A percentile compares a stretch with the other conserved stretches of the same genome.
phyloP scores from a whole-genome alignment of 2,888 invertebrate genomes.

The Heterodera filipjevi region DNA sequence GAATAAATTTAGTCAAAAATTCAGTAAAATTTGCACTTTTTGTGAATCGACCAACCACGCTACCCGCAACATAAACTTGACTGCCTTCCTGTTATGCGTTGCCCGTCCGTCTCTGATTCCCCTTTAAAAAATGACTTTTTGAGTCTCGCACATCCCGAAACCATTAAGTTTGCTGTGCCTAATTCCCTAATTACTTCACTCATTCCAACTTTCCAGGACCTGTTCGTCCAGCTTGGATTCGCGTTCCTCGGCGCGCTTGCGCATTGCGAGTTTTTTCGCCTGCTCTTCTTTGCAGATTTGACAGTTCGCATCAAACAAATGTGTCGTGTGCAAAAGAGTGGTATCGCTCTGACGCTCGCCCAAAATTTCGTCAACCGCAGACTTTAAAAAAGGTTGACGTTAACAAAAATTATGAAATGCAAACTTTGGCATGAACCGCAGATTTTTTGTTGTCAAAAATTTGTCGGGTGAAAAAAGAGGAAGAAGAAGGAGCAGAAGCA shows the following conservation, averaged over 20 bases:
- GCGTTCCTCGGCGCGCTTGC: slow-evolving; percentile 16
- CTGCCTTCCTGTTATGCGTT: too few relatives aligned
- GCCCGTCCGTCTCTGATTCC: too few relatives aligned
- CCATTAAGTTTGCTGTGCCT: too few relatives aligned
- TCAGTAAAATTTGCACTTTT: too few relatives aligned
- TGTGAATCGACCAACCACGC: too few relatives aligned
- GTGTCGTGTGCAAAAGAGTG: slow-evolving; percentile 46
- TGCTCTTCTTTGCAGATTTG: slow-evolving; percentile 43
- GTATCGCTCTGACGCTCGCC: slow-evolving; percentile 50
- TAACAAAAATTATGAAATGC: not conserved
- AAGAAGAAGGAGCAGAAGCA: not conserved
- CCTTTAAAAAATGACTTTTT: too few relatives aligned
- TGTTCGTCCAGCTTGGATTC: slow-evolving; percentile 12
- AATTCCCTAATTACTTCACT: too few relatives aligned
- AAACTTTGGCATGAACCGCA: slow-evolving; percentile 8
- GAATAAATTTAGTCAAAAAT: too few relatives aligned
- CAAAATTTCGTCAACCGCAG: slow-evolving; percentile 48
- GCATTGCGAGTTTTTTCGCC: not conserved
- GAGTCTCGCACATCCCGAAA: too few relatives aligned
- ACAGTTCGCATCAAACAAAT: slow-evolving; percentile 52
- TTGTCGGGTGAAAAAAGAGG: not conserved
- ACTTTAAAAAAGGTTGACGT: slow-evolving; percentile 30
- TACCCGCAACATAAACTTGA: too few relatives aligned
- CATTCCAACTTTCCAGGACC: not conserved
- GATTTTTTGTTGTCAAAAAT: not conserved